These are phyloP conservation scores for Pangasianodon hypophthalmus DNA, from an alignment of 2,113 vertebrate genomes.

Conservation along the genomic window DNA sequence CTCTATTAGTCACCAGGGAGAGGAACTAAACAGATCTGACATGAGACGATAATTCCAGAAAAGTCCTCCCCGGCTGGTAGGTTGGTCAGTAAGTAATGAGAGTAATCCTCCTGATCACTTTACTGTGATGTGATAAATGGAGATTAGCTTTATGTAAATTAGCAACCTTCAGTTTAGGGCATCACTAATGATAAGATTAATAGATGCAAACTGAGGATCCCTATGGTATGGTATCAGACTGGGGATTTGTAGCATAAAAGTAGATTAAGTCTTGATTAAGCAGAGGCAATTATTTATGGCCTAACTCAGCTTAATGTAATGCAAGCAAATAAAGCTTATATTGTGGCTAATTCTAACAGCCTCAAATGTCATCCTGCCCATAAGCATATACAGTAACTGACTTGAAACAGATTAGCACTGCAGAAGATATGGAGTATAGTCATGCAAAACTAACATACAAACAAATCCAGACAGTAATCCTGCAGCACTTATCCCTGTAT, in stretches of 20 bases:
- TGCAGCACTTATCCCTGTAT: constrained; percentile 36
- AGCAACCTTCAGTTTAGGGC: constrained; percentile 52
- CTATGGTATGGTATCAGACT: constrained; percentile 56
- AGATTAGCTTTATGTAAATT: constrained; percentile 64
- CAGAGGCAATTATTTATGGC: constrained; percentile 65
- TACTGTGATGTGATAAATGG: constrained; percentile 20
- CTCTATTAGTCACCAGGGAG: constrained; percentile 30
- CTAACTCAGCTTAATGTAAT: constrained; percentile 60
- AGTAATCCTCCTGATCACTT: constrained; percentile 44
- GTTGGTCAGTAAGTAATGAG: constrained; percentile 43
- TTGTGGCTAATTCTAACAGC: constrained; percentile 55
- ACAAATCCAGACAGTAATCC: constrained; percentile 39
- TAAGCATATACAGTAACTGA: constrained; percentile 44
- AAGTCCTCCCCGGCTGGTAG: constrained; percentile 12
- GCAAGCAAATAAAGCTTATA: constrained; percentile 59
- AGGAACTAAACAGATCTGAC: constrained; percentile 23
- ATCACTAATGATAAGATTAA: constrained; percentile 69
- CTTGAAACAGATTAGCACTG: constrained; percentile 53
- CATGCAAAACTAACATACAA: constrained; percentile 38
- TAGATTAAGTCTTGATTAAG: constrained; percentile 65
- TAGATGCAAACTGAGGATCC: constrained; percentile 62
- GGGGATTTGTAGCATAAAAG: constrained; percentile 62
- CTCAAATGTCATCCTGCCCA: constrained; percentile 52
- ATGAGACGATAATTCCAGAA: constrained; percentile 28
- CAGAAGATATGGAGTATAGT: constrained; percentile 38